These are phyloP conservation scores for Clupea harengus DNA, from an alignment of 2,113 vertebrate species.

Conservation along the genomic window DNA sequence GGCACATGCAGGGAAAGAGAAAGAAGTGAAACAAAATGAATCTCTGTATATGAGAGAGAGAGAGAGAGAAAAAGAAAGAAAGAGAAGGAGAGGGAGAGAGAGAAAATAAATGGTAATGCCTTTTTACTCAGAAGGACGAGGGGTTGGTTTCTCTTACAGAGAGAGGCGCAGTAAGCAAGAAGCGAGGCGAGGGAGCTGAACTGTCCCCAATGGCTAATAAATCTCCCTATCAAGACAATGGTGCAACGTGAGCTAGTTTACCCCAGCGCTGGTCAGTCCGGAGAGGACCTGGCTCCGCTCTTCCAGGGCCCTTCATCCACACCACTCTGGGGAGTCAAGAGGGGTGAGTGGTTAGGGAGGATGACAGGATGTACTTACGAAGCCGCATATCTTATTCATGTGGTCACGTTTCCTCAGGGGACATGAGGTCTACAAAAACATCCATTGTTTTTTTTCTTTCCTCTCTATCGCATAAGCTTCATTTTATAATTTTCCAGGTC, in stretches of 20 bases:
- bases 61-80: neutral
- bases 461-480: neutral
- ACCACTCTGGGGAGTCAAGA: slow-evolving; percentile 47
- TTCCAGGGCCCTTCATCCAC: slow-evolving; percentile 35
- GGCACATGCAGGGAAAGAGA: slow-evolving; percentile 10
- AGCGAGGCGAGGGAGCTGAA: slow-evolving; percentile 47
- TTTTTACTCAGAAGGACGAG: slow-evolving; percentile 57
- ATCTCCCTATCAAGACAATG: slow-evolving; percentile 57
- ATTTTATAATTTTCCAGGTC: slow-evolving; percentile 51
- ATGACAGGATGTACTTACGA: slow-evolving; percentile 65
- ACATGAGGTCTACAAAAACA: slow-evolving; percentile 61
- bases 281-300: slow-evolving; percentile 43
- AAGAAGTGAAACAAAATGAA: neutral
- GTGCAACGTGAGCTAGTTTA: slow-evolving; percentile 63
- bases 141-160: slow-evolving; percentile 36
- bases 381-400: slow-evolving; percentile 71
- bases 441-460: slow-evolving; percentile 56
- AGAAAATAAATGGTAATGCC: neutral
- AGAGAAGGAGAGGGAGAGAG: slow-evolving; percentile 22
- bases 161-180: slow-evolving; percentile 29
- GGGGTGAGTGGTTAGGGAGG: slow-evolving; percentile 50
- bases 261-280: slow-evolving; percentile 59
- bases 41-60: neutral
- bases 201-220: slow-evolving; percentile 67
- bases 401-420: slow-evolving; percentile 57